Conservation (phyloP, 2,888 invertebrate genomes). For the Furcula furcula region DNA sequence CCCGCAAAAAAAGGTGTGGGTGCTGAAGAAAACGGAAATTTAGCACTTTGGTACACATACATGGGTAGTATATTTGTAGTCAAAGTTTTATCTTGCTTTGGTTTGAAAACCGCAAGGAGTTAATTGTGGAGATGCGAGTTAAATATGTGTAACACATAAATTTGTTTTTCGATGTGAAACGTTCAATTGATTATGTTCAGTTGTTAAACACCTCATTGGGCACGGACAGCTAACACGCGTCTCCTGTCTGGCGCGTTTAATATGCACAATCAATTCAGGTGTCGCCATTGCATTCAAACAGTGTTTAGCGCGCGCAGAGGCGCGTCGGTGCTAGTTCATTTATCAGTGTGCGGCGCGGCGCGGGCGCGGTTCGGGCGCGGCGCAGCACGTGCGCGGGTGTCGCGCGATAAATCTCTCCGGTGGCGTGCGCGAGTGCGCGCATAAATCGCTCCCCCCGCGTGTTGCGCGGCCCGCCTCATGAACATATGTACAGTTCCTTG, state of each 20-base stretch:
- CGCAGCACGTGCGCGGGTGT: constrained; percentile 28
- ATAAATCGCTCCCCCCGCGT: constrained; percentile 34
- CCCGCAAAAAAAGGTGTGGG: too few relatives aligned
- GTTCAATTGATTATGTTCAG: too few relatives aligned
- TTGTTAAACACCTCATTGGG: background rate
- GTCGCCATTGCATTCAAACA: background rate
- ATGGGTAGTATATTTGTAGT: too few relatives aligned
- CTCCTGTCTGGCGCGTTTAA: background rate
- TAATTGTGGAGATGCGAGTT: too few relatives aligned
- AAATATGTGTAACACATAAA: too few relatives aligned
- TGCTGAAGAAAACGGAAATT: too few relatives aligned
- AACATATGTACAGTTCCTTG: constrained; percentile 31
- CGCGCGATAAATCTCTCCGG: constrained; percentile 40
- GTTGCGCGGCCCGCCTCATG: constrained; percentile 8
- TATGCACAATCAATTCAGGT: background rate
- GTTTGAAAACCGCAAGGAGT: too few relatives aligned
- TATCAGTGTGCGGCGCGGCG: background rate
- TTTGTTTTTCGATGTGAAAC: too few relatives aligned
- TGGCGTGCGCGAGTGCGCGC: constrained; percentile 22
- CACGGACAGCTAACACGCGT: background rate
- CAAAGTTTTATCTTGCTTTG: too few relatives aligned
- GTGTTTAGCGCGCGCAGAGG: background rate
- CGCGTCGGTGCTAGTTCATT: background rate
- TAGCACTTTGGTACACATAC: too few relatives aligned
- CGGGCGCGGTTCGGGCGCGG: background rate